phyloP scores from a whole-genome alignment of 2,797 vertebrate species.

The Clarias pachynema region DNA sequence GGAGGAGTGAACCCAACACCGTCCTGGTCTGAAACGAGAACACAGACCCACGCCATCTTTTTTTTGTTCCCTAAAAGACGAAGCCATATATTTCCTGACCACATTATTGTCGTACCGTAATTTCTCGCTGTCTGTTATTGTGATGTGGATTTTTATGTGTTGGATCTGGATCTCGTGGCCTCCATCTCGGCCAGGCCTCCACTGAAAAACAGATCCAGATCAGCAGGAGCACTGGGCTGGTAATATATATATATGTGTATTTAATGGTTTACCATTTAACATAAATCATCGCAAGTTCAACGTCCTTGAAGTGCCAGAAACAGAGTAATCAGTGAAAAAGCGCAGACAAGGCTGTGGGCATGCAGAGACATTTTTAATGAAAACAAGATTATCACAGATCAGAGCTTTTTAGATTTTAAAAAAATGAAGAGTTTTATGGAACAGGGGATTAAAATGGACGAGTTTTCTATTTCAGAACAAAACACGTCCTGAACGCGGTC shows the following conservation, averaged over 20 bases:
- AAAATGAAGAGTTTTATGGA: neutral
- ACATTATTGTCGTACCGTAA: neutral
- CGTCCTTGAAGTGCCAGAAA: neutral
- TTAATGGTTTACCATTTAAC: neutral
- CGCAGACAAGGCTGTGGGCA: neutral
- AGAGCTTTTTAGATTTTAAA: neutral
- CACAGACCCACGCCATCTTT: neutral
- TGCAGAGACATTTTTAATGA: neutral
- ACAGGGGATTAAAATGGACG: neutral
- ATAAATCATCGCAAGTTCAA: neutral
- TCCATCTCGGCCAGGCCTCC: neutral
- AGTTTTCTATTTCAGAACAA: neutral
- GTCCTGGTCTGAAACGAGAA: neutral
- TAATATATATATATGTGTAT: neutral
- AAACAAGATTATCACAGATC: neutral
- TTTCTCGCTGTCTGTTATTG: neutral
- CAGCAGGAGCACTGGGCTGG: slow-evolving; percentile 40
- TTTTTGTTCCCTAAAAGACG: neutral
- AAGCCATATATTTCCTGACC: neutral
- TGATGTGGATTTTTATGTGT: slow-evolving; percentile 19
- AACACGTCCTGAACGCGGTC: neutral
- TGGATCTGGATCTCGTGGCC: neutral
- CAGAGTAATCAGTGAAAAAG: neutral
- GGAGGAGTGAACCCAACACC: neutral
- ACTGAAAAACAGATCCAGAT: neutral